Percentiles rank a stretch among this genome's conserved stretches.
Conservation (phyloP, 2,797 vertebrate genomes). For the Danio jaintianensis region DNA sequence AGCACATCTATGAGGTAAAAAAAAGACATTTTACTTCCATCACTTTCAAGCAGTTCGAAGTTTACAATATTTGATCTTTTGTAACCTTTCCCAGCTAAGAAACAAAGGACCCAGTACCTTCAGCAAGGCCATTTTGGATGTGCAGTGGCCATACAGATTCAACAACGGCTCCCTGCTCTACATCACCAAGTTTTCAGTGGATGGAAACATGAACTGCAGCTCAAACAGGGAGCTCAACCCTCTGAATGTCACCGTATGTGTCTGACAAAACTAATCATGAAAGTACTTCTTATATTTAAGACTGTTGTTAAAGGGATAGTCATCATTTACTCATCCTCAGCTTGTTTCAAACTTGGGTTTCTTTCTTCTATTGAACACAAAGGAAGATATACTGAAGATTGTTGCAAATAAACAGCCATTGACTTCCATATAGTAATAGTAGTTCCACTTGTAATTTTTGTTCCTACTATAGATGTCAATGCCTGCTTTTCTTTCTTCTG, state of each 20-base stretch:
- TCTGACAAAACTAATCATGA: neutral
- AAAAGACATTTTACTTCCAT: neutral
- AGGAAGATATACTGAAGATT: no score
- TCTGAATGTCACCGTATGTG: conserved; percentile 86
- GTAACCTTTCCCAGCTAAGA: conserved; percentile 77
- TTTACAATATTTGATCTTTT: neutral
- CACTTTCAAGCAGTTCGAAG: neutral
- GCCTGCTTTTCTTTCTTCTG: no score
- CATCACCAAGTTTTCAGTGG: conserved; percentile 86
- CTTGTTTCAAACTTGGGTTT: no score
- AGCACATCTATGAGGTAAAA: conserved; percentile 91
- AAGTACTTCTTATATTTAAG: neutral
- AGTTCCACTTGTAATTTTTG: no score
- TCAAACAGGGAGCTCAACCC: conserved; percentile 89
- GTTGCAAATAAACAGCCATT: no score
- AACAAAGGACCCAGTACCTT: conserved; percentile 94
- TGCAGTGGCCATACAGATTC: conserved; percentile 88
- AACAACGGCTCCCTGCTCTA: conserved; percentile 88
- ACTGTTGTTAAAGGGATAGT: neutral
- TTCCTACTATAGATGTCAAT: no score
- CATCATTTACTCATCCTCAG: no score
- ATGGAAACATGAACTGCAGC: conserved; percentile 95
- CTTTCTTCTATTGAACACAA: no score
- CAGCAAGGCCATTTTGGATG: conserved; percentile 89
- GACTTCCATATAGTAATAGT: no score